These are phyloP conservation scores for Hystrix brachyura DNA, from an alignment of 2,113 vertebrate genomes.

Conservation along the genomic window DNA sequence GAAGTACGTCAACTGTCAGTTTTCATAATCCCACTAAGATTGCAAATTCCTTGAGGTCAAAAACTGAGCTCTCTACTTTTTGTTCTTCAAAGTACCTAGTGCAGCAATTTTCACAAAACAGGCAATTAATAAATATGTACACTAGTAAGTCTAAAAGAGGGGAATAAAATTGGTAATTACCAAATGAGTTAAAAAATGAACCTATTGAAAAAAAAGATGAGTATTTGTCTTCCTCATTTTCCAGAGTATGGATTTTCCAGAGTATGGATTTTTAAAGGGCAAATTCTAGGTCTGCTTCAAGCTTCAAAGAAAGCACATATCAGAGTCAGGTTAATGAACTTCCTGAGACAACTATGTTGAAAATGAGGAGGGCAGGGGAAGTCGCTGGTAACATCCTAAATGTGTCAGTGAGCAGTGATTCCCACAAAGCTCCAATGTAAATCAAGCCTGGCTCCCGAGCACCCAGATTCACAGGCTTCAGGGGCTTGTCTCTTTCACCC, in stretches of 20 bases:
- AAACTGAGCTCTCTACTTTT: background rate
- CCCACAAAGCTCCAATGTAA: slow-evolving; percentile 50
- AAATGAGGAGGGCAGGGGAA: background rate
- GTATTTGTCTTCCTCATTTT: background rate
- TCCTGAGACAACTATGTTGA: slow-evolving; percentile 10
- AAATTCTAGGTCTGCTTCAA: background rate
- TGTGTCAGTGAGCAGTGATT: background rate
- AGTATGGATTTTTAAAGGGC: slow-evolving; percentile 38
- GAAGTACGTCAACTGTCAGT: background rate
- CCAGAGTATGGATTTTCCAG: background rate
- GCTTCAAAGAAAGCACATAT: background rate
- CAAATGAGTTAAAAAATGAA: background rate
- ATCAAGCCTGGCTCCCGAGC: slow-evolving; percentile 13
- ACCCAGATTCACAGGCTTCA: slow-evolving; percentile 29
- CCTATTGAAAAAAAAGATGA: background rate
- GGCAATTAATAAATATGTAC: background rate
- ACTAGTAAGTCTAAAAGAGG: background rate
- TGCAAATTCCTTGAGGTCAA: slow-evolving; percentile 32
- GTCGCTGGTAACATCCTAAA: background rate
- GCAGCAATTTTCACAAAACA: background rate
- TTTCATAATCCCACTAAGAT: slow-evolving; percentile 13
- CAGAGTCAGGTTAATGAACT: slow-evolving; percentile 63
- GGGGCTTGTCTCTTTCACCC: slow-evolving; percentile 49
- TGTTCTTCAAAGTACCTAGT: slow-evolving; percentile 3
- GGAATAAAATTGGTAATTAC: slow-evolving; percentile 21